Evolutionary conservation across 2,113 vertebrate genomes (phyloP), one percentile per base, ranked within the genome.

Genomic region (Nothocercus julius): DNA sequence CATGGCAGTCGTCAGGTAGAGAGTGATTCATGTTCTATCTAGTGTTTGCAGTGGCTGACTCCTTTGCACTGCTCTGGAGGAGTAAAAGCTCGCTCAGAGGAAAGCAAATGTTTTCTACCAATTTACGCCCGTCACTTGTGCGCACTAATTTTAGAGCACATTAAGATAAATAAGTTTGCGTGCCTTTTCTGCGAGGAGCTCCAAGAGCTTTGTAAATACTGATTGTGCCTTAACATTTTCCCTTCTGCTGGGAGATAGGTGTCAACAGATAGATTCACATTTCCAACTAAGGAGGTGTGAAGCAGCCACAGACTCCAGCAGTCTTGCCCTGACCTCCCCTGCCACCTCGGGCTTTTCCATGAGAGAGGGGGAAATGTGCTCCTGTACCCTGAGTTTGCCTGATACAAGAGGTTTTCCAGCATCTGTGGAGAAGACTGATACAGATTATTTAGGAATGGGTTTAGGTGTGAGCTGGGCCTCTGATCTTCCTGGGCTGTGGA

Each of bases 281-380:
- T 61, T 61, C 34, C 17, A 59, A 1, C 0, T 1, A 34, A 75
- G 89, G 10, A 3, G 62, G 47, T 74, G 53, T 11, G 69, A 56
- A 24, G 9, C 79, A 89, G 30, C 32, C 14, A 17, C 22, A 64
- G 56, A 73, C 13, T 45, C 67, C 21, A 5, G 19, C 27, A 63
- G 7, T 64, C 12, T 28, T 44, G 58, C 62, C 58, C 34, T 63
- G 21, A 7, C 9, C 51, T 76, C 27, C 53, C 63, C 51, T 32
- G 2, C 3, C 6, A 40, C 19, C 13, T 78, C 15, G 64, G 16
- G 47, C 24, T 82, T 0, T 13, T 25, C 1, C 0, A 11, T 0
- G 0, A 47, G 24, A 49, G 72, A 76, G 82, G 58, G 91, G 49
- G 49, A 84, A 89, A 49, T 0, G 0, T 59, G 18, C 38, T 44